Evolutionary conservation across 30 jellyfish, hydroid and myxozoan genomes (phyloP), one percentile per base, ranked within the genome.

Genomic region (Nemopilema nomurai): DNA sequence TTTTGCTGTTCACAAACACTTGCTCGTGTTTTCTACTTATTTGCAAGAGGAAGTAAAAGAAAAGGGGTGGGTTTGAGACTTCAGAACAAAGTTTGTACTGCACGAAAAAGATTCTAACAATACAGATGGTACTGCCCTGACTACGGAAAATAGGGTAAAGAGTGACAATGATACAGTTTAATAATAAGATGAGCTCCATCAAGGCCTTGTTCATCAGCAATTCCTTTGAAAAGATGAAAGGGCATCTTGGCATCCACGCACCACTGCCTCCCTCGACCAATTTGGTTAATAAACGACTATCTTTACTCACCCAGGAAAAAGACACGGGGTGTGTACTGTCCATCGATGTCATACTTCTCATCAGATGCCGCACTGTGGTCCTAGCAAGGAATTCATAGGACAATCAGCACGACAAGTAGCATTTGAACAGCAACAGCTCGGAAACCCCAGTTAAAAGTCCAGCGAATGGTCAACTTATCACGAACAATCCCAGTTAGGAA

Each of bases 301-400:
- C 17, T 71, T 27, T 4, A 62, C 62, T 62, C 68, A 94, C 99
- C 97, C 71, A 74, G 75, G 67, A 89, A 89, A 67, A 87, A 69
- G 17, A 94, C 92, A 28, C 99, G 89, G n/a, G 99, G 99, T 0
- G 99, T 50, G 86, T 94, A 94, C 29, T 73, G 76, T 62, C 99
- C 99, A 89, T 94, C 99, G 25, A 94, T 72, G 80, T 94, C 99
- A 66, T 76, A 89, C 68, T 94, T 84, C 9, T 81, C 87, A 13
- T 87, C 94, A 17, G 84, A 67, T 3, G 91, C 64, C 1, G 86
- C 96, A 63, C 80, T 82, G 32, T 89, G 96, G 76, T 94, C 99
- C 99, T 94, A 24, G 18, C 65, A 52, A 67, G 20, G 66, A 82
- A 79, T n/a, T 0, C 3, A 16, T 4, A 21, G 57, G 57, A 41